A percentile compares a stretch with the other conserved stretches of the same genome.
These are phyloP conservation scores for Chymomyza procnemis DNA, from an alignment of 2,888 invertebrate genomes.

Conservation along the genomic window DNA sequence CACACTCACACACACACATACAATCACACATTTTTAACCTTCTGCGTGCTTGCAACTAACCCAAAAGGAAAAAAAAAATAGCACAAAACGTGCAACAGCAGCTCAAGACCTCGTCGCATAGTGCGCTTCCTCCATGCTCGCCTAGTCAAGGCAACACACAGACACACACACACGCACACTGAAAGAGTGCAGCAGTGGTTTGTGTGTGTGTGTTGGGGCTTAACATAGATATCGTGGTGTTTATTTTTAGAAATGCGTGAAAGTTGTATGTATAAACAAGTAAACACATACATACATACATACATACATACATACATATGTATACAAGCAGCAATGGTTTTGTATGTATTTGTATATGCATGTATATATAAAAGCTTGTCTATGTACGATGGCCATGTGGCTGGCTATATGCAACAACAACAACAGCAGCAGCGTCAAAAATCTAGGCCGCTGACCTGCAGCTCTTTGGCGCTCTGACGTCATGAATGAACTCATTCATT, in stretches of 20 bases:
- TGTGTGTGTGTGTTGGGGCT: constrained; percentile 24
- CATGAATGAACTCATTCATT: constrained; percentile 76
- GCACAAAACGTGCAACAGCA: constrained; percentile 1
- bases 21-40: constrained; percentile 6
- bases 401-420: constrained; percentile 30
- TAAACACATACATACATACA: too few species aligned
- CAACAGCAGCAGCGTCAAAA: constrained; percentile 28
- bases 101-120: constrained; percentile 30
- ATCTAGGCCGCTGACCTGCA: constrained; percentile 78
- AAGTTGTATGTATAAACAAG: constrained; percentile 42
- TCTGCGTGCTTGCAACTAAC: not conserved
- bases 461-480: constrained; percentile 73
- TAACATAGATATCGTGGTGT: constrained; percentile 49
- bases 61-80: not conserved
- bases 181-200: not conserved
- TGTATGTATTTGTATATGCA: constrained; percentile 9
- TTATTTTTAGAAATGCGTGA: constrained; percentile 61
- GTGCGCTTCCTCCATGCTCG: too few species aligned
- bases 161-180: not conserved
- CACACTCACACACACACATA: not conserved
- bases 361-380: constrained; percentile 8
- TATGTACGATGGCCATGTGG: constrained; percentile 2
- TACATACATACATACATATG: too few species aligned
- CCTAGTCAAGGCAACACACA: constrained; percentile 6
- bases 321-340: constrained; percentile 17